A percentile compares a stretch with the other conserved stretches of the same genome.
Conservation (phyloP, 1,140 invertebrate genomes). For the Drosophila asahinai region DNA sequence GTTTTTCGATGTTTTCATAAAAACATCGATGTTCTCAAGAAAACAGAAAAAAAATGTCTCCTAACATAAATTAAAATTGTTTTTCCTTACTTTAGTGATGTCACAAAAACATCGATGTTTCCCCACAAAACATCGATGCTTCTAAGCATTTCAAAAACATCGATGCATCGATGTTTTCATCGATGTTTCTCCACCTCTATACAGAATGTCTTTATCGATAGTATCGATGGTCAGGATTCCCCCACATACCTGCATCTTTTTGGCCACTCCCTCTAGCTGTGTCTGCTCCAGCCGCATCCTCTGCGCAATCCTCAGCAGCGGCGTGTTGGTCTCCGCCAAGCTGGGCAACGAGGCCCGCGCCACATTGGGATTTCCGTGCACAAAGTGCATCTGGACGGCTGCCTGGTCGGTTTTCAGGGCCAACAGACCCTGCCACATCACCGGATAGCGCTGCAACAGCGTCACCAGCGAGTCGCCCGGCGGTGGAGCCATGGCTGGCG, state of each 20-base stretch:
- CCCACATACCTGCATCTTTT: constrained; percentile 95
- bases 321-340: constrained; percentile 92
- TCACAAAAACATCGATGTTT: too few species aligned
- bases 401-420: constrained; percentile 98
- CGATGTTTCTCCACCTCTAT: too few species aligned
- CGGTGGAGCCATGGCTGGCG: constrained; percentile 90
- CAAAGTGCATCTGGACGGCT: constrained; percentile 99
- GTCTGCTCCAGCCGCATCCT: constrained; percentile 97
- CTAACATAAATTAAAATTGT: too few species aligned
- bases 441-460: constrained; percentile 93
- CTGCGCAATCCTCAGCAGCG: constrained; percentile 96
- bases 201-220: too few species aligned
- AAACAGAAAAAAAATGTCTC: too few species aligned
- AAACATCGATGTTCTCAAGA: too few species aligned
- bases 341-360: constrained; percentile 93
- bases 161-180: too few species aligned
- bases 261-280: constrained; percentile 97
- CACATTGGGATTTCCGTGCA: constrained; percentile 95
- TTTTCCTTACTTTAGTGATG: too few species aligned
- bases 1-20: too few species aligned
- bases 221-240: background rate
- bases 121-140: too few species aligned
- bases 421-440: constrained; percentile 98
- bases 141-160: too few species aligned
- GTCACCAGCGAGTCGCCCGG: constrained; percentile 92